Evolutionary conservation across 2,113 vertebrate genomes (phyloP).

Genomic region (Saguinus imperator): DNA sequence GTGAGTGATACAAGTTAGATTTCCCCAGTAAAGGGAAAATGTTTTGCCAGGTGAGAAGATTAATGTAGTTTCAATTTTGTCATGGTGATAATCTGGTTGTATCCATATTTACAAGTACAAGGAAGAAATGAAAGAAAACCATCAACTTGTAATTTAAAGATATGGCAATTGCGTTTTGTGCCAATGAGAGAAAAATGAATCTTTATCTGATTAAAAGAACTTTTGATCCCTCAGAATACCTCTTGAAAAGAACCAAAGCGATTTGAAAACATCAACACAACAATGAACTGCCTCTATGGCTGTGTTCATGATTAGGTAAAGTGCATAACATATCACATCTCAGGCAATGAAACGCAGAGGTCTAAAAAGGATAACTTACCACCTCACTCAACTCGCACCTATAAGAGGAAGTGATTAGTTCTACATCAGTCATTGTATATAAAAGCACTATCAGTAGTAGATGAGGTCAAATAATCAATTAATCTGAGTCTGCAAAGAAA

Average conservation of each 20-base stretch:
- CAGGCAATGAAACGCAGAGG: background rate
- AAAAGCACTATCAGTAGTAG: conserved; percentile 1
- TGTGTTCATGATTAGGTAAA: background rate
- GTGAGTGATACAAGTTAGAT: background rate
- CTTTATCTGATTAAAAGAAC: background rate
- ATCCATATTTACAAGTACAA: background rate
- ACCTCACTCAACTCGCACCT: background rate
- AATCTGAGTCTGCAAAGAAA: conserved; percentile 27
- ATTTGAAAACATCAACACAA: background rate
- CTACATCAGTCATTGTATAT: background rate
- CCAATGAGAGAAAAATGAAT: background rate
- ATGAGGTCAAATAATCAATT: background rate
- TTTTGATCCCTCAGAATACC: background rate
- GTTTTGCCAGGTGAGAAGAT: background rate
- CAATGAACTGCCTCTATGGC: background rate
- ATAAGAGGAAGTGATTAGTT: background rate
- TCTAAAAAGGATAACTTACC: background rate
- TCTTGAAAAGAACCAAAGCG: background rate
- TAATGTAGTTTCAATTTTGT: background rate
- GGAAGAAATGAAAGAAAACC: conserved; percentile 9
- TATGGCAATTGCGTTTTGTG: background rate
- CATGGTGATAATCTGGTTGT: background rate
- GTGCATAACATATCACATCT: background rate
- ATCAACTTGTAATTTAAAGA: conserved; percentile 21
- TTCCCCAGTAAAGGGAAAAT: background rate